Conservation (phyloP, 2,888 invertebrate species). For the Yponomeuta evonymella region DNA sequence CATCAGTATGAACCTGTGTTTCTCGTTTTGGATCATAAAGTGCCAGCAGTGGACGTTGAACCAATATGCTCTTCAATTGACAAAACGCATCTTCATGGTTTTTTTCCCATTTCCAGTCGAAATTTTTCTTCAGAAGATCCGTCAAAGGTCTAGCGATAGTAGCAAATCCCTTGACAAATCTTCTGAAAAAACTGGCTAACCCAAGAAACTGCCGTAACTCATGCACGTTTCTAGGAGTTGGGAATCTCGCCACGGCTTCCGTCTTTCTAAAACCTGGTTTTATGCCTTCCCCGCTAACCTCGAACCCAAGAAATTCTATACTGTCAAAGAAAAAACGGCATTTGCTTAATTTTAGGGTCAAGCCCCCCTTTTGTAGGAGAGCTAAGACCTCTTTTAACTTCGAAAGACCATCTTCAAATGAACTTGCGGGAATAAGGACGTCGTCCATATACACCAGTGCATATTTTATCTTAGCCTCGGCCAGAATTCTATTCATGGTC, state of each 20-base stretch:
- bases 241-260: constrained; percentile 18
- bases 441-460: not conserved
- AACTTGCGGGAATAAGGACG: not conserved
- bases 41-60: not conserved
- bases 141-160: constrained; percentile 12
- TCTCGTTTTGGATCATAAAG: constrained; percentile 14
- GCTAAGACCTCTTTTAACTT: constrained; percentile 3
- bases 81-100: too few species aligned
- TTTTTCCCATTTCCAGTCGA: constrained; percentile 5
- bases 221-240: constrained; percentile 22
- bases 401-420: not conserved
- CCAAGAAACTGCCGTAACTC: constrained; percentile 24
- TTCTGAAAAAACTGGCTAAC: constrained; percentile 25
- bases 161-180: constrained; percentile 23
- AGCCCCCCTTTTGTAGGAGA: not conserved
- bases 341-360: constrained; percentile 12
- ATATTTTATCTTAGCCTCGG: too few species aligned
- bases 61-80: too few species aligned
- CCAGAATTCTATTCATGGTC: too few species aligned
- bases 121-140: constrained; percentile 9
- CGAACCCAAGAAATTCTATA: constrained; percentile 15
- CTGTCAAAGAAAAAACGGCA: constrained; percentile 6
- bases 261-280: constrained; percentile 7
- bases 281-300: constrained; percentile 6
- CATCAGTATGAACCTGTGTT: constrained; percentile 16